A percentile compares a stretch with the other conserved stretches of the same genome.
Evolutionary conservation across 2,888 invertebrate species (phyloP).

Genomic region (Meiosimyza platycephala): DNA sequence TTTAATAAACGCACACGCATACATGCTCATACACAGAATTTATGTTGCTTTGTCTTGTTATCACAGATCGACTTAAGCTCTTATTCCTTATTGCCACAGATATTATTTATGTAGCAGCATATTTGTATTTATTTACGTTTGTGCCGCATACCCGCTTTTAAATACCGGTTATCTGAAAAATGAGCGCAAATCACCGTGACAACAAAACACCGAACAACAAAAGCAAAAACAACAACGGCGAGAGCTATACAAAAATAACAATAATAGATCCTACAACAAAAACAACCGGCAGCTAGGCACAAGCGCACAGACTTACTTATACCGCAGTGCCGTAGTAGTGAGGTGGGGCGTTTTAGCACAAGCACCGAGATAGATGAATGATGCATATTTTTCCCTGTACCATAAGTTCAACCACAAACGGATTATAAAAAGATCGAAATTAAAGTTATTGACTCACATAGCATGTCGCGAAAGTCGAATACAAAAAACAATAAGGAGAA

Average conservation of each 20-base stretch:
- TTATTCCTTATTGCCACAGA: too few species aligned
- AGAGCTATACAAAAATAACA: slow-evolving; percentile 21
- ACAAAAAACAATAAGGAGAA: too few species aligned
- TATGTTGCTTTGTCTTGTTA: too few species aligned
- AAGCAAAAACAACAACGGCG: slow-evolving; percentile 49
- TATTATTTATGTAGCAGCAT: too few species aligned
- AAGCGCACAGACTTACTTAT: background rate
- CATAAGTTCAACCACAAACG: background rate
- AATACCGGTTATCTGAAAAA: slow-evolving; percentile 44
- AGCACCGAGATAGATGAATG: background rate
- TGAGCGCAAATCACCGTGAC: slow-evolving; percentile 58
- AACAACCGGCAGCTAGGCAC: slow-evolving; percentile 50
- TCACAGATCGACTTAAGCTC: too few species aligned
- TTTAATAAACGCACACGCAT: too few species aligned
- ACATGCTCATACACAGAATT: too few species aligned
- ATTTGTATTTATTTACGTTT: background rate
- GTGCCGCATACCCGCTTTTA: slow-evolving; percentile 5
- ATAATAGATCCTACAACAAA: slow-evolving; percentile 33
- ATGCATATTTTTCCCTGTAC: background rate
- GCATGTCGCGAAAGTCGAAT: too few species aligned
- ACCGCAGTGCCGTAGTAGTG: background rate
- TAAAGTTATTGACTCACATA: too few species aligned
- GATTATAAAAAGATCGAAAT: too few species aligned
- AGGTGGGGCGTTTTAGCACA: background rate
- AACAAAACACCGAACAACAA: slow-evolving; percentile 60